phyloP scores from a whole-genome alignment of 2,797 vertebrate species.

The Sebastolobus altivelis region DNA sequence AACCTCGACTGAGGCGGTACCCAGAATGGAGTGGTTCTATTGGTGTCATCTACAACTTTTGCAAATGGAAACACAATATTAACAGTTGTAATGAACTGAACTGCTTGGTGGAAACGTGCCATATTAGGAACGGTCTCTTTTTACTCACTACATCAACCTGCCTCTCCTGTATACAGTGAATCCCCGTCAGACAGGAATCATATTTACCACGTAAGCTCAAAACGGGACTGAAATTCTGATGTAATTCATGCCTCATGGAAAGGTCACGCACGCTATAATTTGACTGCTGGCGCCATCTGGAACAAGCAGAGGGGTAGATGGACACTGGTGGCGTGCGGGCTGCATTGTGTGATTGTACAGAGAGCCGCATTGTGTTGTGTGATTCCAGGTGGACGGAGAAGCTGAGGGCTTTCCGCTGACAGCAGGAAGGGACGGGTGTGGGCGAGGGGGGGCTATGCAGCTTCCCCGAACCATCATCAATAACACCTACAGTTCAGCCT shows the following conservation, averaged over 20 bases:
- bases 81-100: neutral
- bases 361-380: constrained; percentile 59
- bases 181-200: constrained; percentile 9
- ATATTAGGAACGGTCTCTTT: neutral
- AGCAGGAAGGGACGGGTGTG: constrained; percentile 63
- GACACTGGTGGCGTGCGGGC: constrained; percentile 27
- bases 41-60: neutral
- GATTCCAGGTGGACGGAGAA: constrained; percentile 59
- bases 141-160: constrained; percentile 6
- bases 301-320: constrained; percentile 25
- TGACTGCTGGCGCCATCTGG: constrained; percentile 41
- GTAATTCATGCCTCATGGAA: constrained; percentile 19
- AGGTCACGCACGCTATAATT: constrained; percentile 28
- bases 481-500: constrained; percentile 54
- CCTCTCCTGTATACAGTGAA: neutral
- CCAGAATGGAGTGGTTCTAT: neutral
- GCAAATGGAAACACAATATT: neutral
- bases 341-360: constrained; percentile 42
- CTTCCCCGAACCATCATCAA: constrained; percentile 52
- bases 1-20: neutral
- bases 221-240: constrained; percentile 25
- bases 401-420: constrained; percentile 51
- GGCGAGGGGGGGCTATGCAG: constrained; percentile 39
- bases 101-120: neutral
- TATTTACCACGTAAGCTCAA: constrained; percentile 20